Base-by-base conservation (phyloP, 2,797 vertebrate species). In the Microctenopoma lineatum region DNA sequence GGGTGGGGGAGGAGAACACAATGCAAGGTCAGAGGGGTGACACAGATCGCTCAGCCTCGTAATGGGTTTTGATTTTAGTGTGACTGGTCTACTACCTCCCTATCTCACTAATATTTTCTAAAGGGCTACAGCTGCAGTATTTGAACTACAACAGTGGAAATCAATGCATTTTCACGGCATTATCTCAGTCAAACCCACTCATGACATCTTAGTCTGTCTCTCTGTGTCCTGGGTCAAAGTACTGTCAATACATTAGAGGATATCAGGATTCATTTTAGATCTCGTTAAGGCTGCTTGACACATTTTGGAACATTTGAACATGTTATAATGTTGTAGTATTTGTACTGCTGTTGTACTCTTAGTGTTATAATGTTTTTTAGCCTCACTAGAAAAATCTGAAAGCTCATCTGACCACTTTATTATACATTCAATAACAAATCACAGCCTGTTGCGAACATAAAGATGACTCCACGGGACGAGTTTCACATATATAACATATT, bases 1-100 rank as follows among this genome's bases (percentile, higher is more conserved):
- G 27, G 44, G 66, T 44, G 60, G 64, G 47, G 55, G 63, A 80
- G 59, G 42, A 56, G 54, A 69, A 41, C 56, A 47, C 64, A 59
- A 36, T 41, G 34, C 34, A 58, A 45, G 41, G 36, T 76, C 64
- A 70, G 48, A 34, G 3, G 26, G 45, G n/a, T 26, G 34, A 53
- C n/a, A 44, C 39, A 14, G 39, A 12, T 41, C 13, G 12, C 39
- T 41, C 39, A 41, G 39, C 39, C 13, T 13, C 13, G 12, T 41
- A 41, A 41, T 41, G 39, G 39, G 11, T 41, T 41, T 13, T 41
- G 39, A 13, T 41, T 41, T 41, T 41, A 4, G n/a, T 51, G 42
- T 77, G 56, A 62, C 48, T 18, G 12, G 13, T 70, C 18, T 41
- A 26, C 27, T 41, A 13, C 36, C 18, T 13, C 21, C 8, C 42